Evolutionary conservation across 2,797 vertebrate species (phyloP).

Genomic region (Miichthys miiuy): DNA sequence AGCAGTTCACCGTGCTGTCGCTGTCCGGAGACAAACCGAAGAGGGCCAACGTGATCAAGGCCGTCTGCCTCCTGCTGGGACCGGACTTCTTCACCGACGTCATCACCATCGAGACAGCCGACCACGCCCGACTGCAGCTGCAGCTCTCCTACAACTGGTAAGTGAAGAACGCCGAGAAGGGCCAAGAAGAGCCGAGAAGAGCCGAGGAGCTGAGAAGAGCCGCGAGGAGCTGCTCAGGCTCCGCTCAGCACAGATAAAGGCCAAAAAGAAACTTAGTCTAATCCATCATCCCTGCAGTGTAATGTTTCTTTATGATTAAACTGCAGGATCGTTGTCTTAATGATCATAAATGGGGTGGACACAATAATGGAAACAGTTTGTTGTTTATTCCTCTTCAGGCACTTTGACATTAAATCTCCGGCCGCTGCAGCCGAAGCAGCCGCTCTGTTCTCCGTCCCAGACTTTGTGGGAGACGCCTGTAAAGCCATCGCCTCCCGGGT

Average conservation of each 20-base stretch:
- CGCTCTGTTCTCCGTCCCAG: conserved; percentile 89
- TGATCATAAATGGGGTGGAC: neutral
- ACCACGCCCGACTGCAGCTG: conserved; percentile 93
- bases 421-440: conserved; percentile 49
- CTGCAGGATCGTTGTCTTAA: too few species aligned
- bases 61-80: conserved; percentile 91
- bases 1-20: conserved; percentile 93
- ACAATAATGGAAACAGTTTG: neutral
- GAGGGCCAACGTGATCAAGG: conserved; percentile 88
- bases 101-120: conserved; percentile 93
- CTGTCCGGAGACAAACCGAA: conserved; percentile 93
- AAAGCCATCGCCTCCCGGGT: conserved; percentile 92
- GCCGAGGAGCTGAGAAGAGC: too few species aligned
- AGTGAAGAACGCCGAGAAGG: neutral
- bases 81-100: conserved; percentile 94
- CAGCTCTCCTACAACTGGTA: conserved; percentile 96
- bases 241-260: neutral
- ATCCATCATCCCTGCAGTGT: too few species aligned
- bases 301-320: too few species aligned
- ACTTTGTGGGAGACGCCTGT: conserved; percentile 92
- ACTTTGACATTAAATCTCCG: conserved; percentile 85
- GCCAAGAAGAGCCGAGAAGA: too few species aligned
- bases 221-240: neutral
- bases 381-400: conserved; percentile 78
- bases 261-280: neutral